phyloP scores from a whole-genome alignment of 1,140 invertebrate genomes.

The Drosophila athabasca region DNA sequence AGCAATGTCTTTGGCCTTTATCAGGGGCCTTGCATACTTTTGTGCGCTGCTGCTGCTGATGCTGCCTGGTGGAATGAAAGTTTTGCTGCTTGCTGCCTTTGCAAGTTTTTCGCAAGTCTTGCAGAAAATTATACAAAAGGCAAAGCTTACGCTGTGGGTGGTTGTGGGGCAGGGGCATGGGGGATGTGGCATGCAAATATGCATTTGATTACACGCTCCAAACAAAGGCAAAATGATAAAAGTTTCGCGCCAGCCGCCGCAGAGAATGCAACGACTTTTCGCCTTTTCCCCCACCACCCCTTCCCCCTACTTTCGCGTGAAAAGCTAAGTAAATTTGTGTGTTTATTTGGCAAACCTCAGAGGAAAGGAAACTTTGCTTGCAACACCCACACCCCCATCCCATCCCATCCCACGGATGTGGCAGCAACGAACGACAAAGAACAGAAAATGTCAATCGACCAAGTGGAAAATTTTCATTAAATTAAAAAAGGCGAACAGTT shows the following conservation, averaged over 20 bases:
- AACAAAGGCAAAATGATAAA: conserved; percentile 78
- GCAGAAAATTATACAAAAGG: conserved; percentile 80
- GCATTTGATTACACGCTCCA: conserved; percentile 80
- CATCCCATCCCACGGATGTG: not conserved
- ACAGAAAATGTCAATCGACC: conserved; percentile 82
- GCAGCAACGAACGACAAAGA: conserved; percentile 44
- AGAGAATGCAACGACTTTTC: conserved; percentile 67
- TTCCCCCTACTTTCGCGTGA: conserved; percentile 32
- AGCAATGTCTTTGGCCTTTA: conserved; percentile 16
- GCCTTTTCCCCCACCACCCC: conserved; percentile 24
- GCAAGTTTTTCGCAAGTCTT: conserved; percentile 80
- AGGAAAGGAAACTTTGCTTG: conserved; percentile 60
- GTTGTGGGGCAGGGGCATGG: not conserved
- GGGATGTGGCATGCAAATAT: conserved; percentile 72
- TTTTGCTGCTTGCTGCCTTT: conserved; percentile 79
- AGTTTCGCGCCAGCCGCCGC: conserved; percentile 57
- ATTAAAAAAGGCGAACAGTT: conserved; percentile 82
- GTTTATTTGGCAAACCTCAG: conserved; percentile 74
- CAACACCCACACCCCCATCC: conserved; percentile 17
- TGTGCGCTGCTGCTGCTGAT: conserved; percentile 21
- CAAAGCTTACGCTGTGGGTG: conserved; percentile 31
- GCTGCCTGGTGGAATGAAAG: conserved; percentile 31
- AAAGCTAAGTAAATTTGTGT: conserved; percentile 78
- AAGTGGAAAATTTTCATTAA: conserved; percentile 83
- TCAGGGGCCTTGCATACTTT: conserved; percentile 68